Conservation (phyloP, 2,113 vertebrate genomes). For the Ginglymostoma cirratum region DNA sequence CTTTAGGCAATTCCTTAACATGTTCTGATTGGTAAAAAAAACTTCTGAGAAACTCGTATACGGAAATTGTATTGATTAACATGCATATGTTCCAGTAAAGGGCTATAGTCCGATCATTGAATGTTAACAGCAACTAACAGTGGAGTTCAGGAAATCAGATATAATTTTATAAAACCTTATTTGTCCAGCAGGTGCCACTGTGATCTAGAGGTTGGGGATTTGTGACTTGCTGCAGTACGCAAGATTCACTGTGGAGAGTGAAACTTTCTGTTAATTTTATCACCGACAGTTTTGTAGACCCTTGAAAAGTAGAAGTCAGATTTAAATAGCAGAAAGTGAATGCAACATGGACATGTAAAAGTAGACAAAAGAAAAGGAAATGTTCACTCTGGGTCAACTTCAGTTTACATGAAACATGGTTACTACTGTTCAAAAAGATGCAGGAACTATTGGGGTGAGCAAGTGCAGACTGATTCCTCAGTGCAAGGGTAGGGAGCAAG, state of each 20-base stretch:
- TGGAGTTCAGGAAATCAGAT: neutral
- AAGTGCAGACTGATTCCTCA: neutral
- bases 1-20: neutral
- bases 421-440: neutral
- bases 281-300: neutral
- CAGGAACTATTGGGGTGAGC: no score
- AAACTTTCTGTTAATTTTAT: neutral
- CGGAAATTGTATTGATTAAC: neutral
- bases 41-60: no score
- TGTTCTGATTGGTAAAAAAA: neutral
- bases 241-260: neutral
- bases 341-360: neutral
- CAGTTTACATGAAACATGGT: neutral
- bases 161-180: neutral
- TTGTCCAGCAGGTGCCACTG: neutral
- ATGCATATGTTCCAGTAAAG: neutral
- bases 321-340: neutral
- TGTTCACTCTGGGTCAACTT: neutral
- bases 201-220: neutral
- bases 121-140: neutral
- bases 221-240: neutral
- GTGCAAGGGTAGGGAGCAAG: neutral
- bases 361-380: neutral
- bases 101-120: neutral
- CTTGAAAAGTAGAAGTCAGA: neutral